Conservation (phyloP, 2,113 vertebrate genomes). For the Pterocles gutturalis region DNA sequence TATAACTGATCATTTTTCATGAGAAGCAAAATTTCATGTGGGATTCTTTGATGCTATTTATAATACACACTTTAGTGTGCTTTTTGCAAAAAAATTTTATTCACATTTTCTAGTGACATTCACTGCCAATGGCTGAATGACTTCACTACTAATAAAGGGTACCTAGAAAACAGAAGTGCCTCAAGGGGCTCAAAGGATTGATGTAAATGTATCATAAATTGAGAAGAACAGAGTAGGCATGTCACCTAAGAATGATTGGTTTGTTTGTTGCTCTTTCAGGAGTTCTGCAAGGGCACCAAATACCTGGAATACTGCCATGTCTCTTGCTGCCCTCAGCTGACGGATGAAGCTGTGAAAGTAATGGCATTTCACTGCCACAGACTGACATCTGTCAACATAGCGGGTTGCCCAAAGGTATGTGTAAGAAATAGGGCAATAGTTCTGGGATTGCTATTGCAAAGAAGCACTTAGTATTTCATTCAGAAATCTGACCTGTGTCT, state of each 20-base stretch:
- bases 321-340: conserved; percentile 80
- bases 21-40: background rate
- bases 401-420: conserved; percentile 81
- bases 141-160: background rate
- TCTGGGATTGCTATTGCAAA: background rate
- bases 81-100: background rate
- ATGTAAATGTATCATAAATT: background rate
- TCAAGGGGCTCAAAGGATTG: background rate
- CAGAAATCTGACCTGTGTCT: background rate
- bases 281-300: conserved; percentile 75
- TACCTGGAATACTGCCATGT: conserved; percentile 78
- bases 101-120: background rate
- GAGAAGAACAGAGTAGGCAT: background rate
- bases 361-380: conserved; percentile 78
- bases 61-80: background rate
- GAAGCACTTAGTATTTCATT: background rate
- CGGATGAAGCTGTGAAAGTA: conserved; percentile 72
- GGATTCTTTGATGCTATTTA: background rate
- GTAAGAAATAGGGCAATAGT: background rate
- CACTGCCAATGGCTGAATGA: background rate
- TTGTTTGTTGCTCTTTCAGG: conserved; percentile 65
- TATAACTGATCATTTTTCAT: background rate
- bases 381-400: conserved; percentile 72
- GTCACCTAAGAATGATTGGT: background rate
- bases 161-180: background rate